Evolutionary conservation across 2,113 vertebrate genomes (phyloP).

Genomic region (Echinops telfairi): DNA sequence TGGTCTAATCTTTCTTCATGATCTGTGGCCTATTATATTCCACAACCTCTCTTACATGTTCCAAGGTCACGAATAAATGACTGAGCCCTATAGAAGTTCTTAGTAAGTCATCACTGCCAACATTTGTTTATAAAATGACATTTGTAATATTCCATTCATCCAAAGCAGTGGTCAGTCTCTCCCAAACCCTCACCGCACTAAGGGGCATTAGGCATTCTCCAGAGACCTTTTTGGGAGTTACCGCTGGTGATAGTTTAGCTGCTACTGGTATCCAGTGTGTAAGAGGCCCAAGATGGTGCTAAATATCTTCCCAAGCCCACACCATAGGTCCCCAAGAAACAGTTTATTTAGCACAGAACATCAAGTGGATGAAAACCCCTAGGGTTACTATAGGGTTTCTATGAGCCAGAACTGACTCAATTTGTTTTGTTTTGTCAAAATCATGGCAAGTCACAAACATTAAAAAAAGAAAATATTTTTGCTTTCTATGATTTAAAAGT

Average conservation of each 20-base stretch:
- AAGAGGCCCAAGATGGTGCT: not conserved
- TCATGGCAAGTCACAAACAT: no score
- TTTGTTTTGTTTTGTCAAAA: no score
- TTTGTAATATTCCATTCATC: not conserved
- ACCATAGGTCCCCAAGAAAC: not conserved
- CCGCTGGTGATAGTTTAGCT: not conserved
- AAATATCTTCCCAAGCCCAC: not conserved
- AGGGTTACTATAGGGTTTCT: no score
- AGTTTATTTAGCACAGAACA: not conserved
- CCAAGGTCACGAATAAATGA: not conserved
- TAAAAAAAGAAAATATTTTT: no score
- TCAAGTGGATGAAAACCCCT: no score
- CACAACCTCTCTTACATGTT: conserved; percentile 2
- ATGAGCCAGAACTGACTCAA: no score
- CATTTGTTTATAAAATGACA: conserved; percentile 8
- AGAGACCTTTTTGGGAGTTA: not conserved
- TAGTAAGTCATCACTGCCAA: conserved; percentile 7
- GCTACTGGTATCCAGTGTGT: not conserved
- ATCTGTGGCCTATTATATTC: not conserved
- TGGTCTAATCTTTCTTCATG: not conserved
- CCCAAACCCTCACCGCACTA: not conserved
- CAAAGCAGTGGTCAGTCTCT: not conserved
- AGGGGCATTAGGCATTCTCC: not conserved
- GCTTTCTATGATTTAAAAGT: no score
- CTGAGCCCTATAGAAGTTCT: not conserved